Evolutionary conservation across 2,888 invertebrate species (phyloP).

Genomic region (Liodrosophila aerea): DNA sequence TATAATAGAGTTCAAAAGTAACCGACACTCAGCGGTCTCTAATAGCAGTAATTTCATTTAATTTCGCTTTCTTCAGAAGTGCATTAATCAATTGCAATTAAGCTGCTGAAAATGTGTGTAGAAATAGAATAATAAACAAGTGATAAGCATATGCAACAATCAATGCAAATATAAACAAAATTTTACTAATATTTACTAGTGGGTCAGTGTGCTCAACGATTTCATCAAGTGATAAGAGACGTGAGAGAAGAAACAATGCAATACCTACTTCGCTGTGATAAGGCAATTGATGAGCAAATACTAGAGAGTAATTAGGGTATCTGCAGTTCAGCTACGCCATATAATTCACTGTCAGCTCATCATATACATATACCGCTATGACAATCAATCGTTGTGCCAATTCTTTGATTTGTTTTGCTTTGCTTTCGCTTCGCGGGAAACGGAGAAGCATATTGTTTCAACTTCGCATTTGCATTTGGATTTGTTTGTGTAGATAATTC

Average conservation of each 20-base stretch:
- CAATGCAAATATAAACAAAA: no score
- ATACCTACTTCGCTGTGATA: no score
- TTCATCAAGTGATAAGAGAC: no score
- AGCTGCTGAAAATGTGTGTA: background rate
- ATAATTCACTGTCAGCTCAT: no score
- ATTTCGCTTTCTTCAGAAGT: background rate
- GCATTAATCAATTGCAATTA: conserved; percentile 5
- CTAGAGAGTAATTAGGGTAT: no score
- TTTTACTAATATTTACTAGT: no score
- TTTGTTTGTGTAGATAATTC: conserved; percentile 13
- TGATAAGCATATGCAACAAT: background rate
- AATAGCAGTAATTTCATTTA: background rate
- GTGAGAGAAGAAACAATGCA: no score
- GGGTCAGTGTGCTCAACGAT: no score
- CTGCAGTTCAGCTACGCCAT: no score
- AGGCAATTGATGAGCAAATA: no score
- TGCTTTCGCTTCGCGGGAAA: conserved; percentile 17
- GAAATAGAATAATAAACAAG: background rate
- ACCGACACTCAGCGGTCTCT: background rate
- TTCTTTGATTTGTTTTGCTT: conserved; percentile 14
- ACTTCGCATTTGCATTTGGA: conserved; percentile 28
- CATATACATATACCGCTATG: no score
- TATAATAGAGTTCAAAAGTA: background rate
- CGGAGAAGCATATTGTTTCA: conserved; percentile 27
- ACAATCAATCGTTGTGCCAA: conserved; percentile 21